These are phyloP conservation scores for Hippocampus guttulatus DNA, from an alignment of 2,113 vertebrate species.

Conservation along the genomic window DNA sequence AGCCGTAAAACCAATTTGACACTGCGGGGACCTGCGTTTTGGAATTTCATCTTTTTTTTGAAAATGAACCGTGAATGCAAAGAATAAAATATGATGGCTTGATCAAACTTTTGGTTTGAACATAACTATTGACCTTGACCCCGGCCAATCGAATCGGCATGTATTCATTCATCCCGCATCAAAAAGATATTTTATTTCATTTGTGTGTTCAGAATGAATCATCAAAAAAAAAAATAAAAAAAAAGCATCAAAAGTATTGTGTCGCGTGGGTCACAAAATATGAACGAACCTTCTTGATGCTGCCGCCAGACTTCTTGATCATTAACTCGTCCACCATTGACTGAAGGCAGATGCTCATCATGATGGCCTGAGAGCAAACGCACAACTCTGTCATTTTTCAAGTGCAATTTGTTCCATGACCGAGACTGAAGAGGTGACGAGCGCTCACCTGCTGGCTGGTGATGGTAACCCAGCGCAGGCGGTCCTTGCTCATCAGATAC, in stretches of 20 bases:
- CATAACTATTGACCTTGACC: too few relatives aligned
- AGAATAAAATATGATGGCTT: background rate
- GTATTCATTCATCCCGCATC: too few relatives aligned
- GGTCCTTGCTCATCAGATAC: constrained; percentile 98
- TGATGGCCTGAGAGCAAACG: constrained; percentile 82
- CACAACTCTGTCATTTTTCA: too few relatives aligned
- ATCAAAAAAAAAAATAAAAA: too few relatives aligned
- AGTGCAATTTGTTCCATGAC: background rate
- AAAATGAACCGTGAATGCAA: background rate
- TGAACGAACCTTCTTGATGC: constrained; percentile 81
- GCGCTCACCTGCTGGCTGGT: constrained; percentile 87
- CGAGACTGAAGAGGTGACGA: background rate
- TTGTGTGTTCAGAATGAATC: background rate
- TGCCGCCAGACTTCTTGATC: constrained; percentile 98
- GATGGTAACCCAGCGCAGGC: constrained; percentile 98
- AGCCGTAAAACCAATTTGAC: too few relatives aligned
- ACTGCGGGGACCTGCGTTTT: too few relatives aligned
- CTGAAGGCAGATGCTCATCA: constrained; percentile 99
- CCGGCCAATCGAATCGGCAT: too few relatives aligned
- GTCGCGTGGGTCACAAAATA: background rate
- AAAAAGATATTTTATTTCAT: too few relatives aligned
- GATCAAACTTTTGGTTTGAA: background rate
- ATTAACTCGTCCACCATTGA: constrained; percentile 98
- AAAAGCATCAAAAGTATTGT: background rate
- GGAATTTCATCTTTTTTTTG: too few relatives aligned